Percentiles rank a stretch among this genome's conserved stretches.
These are phyloP conservation scores for Sparus aurata DNA, from an alignment of 2,797 vertebrate genomes.

Conservation along the genomic window DNA sequence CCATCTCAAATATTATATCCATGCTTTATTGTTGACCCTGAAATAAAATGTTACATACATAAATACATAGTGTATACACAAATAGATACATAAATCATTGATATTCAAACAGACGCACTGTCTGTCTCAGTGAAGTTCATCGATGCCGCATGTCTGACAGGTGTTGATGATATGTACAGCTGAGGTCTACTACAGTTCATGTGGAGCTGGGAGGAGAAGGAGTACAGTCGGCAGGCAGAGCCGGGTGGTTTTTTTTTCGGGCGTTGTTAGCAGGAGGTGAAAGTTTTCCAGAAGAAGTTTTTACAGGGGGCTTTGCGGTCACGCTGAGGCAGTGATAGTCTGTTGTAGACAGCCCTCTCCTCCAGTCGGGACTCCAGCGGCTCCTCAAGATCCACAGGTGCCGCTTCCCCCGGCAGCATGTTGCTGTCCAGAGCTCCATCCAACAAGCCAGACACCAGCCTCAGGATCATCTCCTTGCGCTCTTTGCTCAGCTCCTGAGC, in stretches of 20 bases:
- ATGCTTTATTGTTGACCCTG: constrained; percentile 87
- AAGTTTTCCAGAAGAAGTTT: constrained; percentile 98
- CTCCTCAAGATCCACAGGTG: constrained; percentile 81
- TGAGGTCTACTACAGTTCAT: constrained; percentile 87
- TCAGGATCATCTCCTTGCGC: constrained; percentile 89
- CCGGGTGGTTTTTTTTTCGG: not conserved
- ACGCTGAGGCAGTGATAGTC: constrained; percentile 88
- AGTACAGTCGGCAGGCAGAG: constrained; percentile 28
- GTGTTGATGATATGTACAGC: constrained; percentile 81
- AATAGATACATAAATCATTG: constrained; percentile 76
- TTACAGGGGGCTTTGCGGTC: constrained; percentile 94
- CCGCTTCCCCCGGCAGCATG: constrained; percentile 74
- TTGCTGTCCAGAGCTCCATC: constrained; percentile 85
- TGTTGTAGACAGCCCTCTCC: constrained; percentile 87
- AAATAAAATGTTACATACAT: constrained; percentile 76
- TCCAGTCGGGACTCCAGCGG: constrained; percentile 87
- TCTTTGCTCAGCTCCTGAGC: constrained; percentile 88
- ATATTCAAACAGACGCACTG: constrained; percentile 82
- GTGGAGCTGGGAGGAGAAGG: constrained; percentile 56
- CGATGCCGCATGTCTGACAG: constrained; percentile 72
- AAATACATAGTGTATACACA: constrained; percentile 83
- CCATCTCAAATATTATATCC: constrained; percentile 77
- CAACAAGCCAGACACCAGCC: constrained; percentile 89
- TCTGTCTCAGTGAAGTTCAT: constrained; percentile 86
- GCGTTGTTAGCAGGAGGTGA: constrained; percentile 90